Base-by-base conservation (phyloP, 53 echinoderm and acorn worm genomes). In the Crossaster papposus region DNA sequence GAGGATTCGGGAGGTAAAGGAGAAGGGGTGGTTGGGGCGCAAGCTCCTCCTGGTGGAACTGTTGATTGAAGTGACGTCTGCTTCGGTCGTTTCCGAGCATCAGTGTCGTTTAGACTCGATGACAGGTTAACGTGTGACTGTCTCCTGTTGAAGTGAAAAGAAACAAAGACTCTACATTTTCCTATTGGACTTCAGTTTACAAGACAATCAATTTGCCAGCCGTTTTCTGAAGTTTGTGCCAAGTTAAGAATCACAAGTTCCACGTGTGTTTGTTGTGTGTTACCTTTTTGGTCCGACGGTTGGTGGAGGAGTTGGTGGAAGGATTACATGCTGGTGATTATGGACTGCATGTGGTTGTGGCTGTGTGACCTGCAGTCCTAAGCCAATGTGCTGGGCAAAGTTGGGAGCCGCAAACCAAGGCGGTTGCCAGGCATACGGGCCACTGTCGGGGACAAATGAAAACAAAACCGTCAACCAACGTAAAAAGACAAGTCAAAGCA, bases 1-100 rank as follows among this genome's bases (percentile, higher is more conserved):
- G 65, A 65, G 23, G 82, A 82, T 65, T 65, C 64, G 22, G 82
- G n/a, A 37, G 82, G 82, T 28, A 82, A 28, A 26, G 82, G 37
- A 35, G 64, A 33, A 33, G 82, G 3, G 23, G 1, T 7, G 17
- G 23, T 23, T n/a, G 82, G 36, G 11, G n/a, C 82, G 9, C 36
- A 31, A 8, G 65, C 1, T 36, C 36, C 14, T n/a, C 64, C 20
- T 14, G 0, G 81, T 6, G 13, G 64, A 37, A 18, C 44, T 17
- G n/a, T 11, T 5, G 65, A 35, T 65, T 36, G 1, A 20, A 23
- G 37, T 36, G 65, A 14, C 14, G 58, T 0, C 65, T 68, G 64
- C 38, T 65, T 82, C 36, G 11, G 34, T 64, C 64, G 82, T 23
- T 64, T 82, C 23, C 34, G 31, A 54, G 35, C 65, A 65, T 68